Conservation (phyloP, 1,140 invertebrate genomes). For the Microplitis demolitor region DNA sequence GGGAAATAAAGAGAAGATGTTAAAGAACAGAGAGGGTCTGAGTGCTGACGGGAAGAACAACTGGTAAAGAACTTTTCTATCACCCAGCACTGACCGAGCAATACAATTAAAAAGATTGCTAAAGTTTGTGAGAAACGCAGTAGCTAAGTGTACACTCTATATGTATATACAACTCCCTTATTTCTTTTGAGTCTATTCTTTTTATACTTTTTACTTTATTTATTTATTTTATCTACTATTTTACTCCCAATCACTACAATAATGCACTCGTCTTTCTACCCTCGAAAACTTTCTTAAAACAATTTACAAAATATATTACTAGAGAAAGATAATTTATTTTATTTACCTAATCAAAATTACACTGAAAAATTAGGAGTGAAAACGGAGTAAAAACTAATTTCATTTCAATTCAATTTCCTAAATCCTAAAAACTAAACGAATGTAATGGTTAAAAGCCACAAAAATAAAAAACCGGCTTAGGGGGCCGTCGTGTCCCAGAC, state of each 20-base stretch:
- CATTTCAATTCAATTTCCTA: no score
- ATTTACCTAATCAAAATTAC: no score
- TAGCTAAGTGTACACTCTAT: constrained; percentile 6
- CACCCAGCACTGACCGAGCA: constrained; percentile 39
- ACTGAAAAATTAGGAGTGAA: no score
- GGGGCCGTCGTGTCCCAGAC: no score
- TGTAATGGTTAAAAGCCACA: no score
- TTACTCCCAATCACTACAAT: constrained; percentile 47
- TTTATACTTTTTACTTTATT: not conserved
- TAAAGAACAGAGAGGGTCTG: constrained; percentile 23
- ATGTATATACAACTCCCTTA: not conserved
- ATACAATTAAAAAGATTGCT: constrained; percentile 58
- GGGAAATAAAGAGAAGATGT: not conserved
- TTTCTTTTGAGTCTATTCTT: not conserved
- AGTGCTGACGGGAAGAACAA: constrained; percentile 18
- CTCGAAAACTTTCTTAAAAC: no score
- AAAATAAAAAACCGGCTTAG: no score
- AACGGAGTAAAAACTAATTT: no score
- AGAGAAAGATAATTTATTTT: no score
- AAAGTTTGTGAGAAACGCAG: constrained; percentile 39
- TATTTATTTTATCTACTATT: constrained; percentile 40
- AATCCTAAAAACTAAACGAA: no score
- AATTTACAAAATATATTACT: no score
- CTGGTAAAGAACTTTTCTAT: constrained; percentile 50
- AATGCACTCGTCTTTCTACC: not conserved